Evolutionary conservation across 1,140 invertebrate genomes (phyloP).

Genomic region (Leptinotarsa texana): DNA sequence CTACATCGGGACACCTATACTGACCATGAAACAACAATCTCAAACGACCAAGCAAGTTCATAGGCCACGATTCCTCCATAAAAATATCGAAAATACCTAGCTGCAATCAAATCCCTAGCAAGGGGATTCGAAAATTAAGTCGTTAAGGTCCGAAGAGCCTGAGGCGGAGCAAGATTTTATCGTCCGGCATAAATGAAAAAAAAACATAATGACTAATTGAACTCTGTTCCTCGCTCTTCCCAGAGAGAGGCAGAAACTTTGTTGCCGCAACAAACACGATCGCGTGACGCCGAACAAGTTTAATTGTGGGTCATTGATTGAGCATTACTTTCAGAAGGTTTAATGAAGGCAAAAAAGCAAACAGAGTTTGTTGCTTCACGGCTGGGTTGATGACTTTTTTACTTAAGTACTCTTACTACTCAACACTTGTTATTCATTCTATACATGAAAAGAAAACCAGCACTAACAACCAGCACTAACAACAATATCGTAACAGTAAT

Average conservation of each 20-base stretch:
- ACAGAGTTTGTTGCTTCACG: not conserved
- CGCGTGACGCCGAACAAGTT: not conserved
- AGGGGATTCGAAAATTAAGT: slow-evolving; percentile 23
- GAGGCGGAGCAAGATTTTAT: slow-evolving; percentile 22
- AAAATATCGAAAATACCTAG: slow-evolving; percentile 16
- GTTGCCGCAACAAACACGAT: slow-evolving; percentile 1
- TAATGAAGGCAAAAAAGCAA: slow-evolving; percentile 6
- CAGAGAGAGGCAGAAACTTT: not conserved
- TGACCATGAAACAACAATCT: not conserved
- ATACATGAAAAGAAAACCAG: too few relatives aligned
- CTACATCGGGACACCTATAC: slow-evolving; percentile 14
- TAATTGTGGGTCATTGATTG: slow-evolving; percentile 8
- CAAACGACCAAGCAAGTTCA: slow-evolving; percentile 5
- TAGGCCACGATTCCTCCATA: slow-evolving; percentile 21
- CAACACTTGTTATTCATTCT: too few relatives aligned
- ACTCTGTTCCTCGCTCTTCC: not conserved
- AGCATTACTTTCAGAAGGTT: slow-evolving; percentile 1
- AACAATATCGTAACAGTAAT: too few relatives aligned
- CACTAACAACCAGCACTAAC: too few relatives aligned
- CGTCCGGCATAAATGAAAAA: slow-evolving; percentile 15
- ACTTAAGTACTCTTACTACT: not conserved
- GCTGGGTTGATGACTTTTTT: not conserved
- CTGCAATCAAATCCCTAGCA: not conserved
- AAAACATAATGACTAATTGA: slow-evolving; percentile 24
- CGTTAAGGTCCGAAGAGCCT: slow-evolving; percentile 12